A percentile compares a stretch with the other conserved stretches of the same genome.
Conservation (phyloP, 2,113 vertebrate species). For the human region GRCh38 chr14:72309501-72310000, state of each 20-base stretch:
- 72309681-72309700: not conserved
- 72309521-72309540: not conserved
- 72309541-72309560: not conserved
- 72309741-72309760: not conserved
- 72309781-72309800: not conserved
- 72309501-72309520: not conserved
- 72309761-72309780: not conserved
- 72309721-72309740: not conserved
- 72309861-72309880: not conserved
- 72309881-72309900: not conserved
- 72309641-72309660: constrained; percentile 52
- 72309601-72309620: constrained; percentile 33
- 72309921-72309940: not conserved
- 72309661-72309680: not conserved
- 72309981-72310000: not conserved
- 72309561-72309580: not conserved
- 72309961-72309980: too few relatives aligned
- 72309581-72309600: not conserved
- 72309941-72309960: not conserved
- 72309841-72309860: not conserved
- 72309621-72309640: constrained; percentile 65
- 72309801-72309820: fast-evolving
- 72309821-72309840: fast-evolving
- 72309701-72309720: constrained; percentile 22
- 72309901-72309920: not conserved